phyloP scores from a whole-genome alignment of 2,888 invertebrate species.

The Brachyopa scutellaris region DNA sequence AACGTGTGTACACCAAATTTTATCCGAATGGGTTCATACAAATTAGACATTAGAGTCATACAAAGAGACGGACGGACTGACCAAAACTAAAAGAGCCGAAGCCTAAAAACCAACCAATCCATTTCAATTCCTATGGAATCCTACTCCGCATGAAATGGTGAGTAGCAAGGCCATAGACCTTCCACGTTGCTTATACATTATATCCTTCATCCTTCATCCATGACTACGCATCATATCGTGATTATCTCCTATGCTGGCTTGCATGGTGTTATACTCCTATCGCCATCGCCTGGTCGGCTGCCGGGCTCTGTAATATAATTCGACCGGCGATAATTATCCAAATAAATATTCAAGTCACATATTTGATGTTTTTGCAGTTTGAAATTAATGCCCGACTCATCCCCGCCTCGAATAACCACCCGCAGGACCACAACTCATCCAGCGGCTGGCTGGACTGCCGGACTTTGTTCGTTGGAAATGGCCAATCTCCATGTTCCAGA shows the following conservation, averaged over 20 bases:
- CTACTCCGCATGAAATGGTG: too few relatives aligned
- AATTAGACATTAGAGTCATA: too few relatives aligned
- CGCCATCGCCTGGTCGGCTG: neutral
- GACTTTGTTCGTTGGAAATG: slow-evolving; percentile 35
- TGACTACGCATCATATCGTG: slow-evolving; percentile 55
- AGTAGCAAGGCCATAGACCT: too few relatives aligned
- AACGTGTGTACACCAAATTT: too few relatives aligned
- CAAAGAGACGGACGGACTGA: too few relatives aligned
- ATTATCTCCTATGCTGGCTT: slow-evolving; percentile 21
- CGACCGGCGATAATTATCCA: slow-evolving; percentile 65
- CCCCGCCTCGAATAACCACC: slow-evolving; percentile 9
- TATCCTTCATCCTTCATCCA: slow-evolving; percentile 46
- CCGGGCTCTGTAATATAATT: slow-evolving; percentile 49
- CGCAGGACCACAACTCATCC: slow-evolving; percentile 49
- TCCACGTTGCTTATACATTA: too few relatives aligned
- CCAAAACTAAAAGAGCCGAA: too few relatives aligned
- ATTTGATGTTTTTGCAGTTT: slow-evolving; percentile 72
- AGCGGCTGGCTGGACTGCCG: slow-evolving; percentile 44
- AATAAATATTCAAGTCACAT: slow-evolving; percentile 73
- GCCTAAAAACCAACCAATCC: too few relatives aligned
- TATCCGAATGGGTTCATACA: too few relatives aligned
- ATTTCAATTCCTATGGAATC: too few relatives aligned
- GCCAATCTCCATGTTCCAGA: slow-evolving; percentile 33
- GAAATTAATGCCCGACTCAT: slow-evolving; percentile 63
- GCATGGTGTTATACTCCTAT: neutral